A percentile compares a stretch with the other conserved stretches of the same genome.
Conservation (phyloP, 1,140 invertebrate genomes). For the Nasonia vitripennis region DNA sequence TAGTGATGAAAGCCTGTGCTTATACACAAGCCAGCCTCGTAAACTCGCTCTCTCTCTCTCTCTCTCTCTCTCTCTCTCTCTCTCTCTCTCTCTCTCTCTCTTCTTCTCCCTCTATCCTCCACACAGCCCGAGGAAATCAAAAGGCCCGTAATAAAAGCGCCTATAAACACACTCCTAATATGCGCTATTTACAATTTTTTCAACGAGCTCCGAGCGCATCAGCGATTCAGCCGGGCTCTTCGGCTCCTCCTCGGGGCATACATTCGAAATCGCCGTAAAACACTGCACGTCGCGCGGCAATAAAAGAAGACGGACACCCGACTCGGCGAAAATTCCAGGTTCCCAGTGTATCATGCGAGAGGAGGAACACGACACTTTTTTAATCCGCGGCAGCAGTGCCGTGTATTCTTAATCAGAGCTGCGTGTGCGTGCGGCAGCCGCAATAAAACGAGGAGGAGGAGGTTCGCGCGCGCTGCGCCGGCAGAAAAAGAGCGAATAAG, state of each 20-base stretch:
- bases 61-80: no score
- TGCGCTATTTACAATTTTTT: constrained; percentile 43
- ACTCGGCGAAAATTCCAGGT: background rate
- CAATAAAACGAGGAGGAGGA: constrained; percentile 41
- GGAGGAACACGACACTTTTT: constrained; percentile 46
- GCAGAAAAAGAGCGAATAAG: background rate
- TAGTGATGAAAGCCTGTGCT: constrained; percentile 4
- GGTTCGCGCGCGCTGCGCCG: background rate
- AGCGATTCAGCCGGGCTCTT: constrained; percentile 15
- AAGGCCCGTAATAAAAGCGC: constrained; percentile 13
- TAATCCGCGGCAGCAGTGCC: constrained; percentile 11
- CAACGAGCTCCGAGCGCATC: constrained; percentile 17
- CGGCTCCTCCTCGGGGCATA: constrained; percentile 15
- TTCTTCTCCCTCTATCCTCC: background rate
- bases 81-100: background rate
- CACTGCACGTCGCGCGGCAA: background rate
- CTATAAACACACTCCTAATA: constrained; percentile 43
- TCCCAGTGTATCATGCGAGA: background rate
- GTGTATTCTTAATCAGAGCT: constrained; percentile 53
- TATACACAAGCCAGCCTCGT: background rate
- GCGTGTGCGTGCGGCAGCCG: constrained; percentile 37
- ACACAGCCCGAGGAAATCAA: background rate
- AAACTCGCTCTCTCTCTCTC: background rate
- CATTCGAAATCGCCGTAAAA: constrained; percentile 45
- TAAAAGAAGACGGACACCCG: constrained; percentile 15